Percentiles rank a stretch among this genome's conserved stretches.
phyloP scores from a whole-genome alignment of 2,113 vertebrate genomes.

The Myrmecophaga tridactyla region DNA sequence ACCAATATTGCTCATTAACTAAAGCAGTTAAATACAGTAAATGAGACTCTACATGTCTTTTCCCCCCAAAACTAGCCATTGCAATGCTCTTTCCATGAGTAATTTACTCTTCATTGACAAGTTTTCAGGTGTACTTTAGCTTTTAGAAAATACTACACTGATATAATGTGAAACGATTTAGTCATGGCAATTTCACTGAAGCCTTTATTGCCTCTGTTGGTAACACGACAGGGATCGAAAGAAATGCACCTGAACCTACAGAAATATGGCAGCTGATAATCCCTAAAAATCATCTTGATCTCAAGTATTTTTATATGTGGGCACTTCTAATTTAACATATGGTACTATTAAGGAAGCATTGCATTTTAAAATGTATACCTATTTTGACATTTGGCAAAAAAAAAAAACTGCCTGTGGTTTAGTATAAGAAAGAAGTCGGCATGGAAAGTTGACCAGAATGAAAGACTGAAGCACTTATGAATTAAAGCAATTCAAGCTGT shows the following conservation, averaged over 20 bases:
- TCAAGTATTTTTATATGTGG: constrained; percentile 82
- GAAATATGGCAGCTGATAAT: constrained; percentile 80
- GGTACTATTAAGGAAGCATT: constrained; percentile 80
- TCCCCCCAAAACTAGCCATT: neutral
- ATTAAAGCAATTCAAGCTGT: constrained; percentile 78
- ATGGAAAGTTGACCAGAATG: constrained; percentile 65
- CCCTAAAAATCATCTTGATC: constrained; percentile 81
- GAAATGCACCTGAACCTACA: constrained; percentile 84
- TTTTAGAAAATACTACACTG: constrained; percentile 69
- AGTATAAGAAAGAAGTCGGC: constrained; percentile 63
- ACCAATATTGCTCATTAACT: neutral
- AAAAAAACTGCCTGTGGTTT: constrained; percentile 70
- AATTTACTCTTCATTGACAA: constrained; percentile 2
- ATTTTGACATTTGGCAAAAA: constrained; percentile 83
- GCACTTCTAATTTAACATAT: constrained; percentile 83
- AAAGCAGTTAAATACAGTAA: constrained; percentile 39
- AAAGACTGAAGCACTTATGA: constrained; percentile 75
- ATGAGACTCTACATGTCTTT: neutral
- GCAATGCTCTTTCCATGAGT: neutral
- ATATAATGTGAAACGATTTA: constrained; percentile 79
- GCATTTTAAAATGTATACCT: constrained; percentile 77
- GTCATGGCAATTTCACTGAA: constrained; percentile 82
- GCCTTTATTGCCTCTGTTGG: constrained; percentile 87
- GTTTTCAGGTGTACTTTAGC: constrained; percentile 28
- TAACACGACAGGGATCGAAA: constrained; percentile 80